A percentile compares a stretch with the other conserved stretches of the same genome.
Evolutionary conservation across 2,113 vertebrate genomes (phyloP).

Genomic region (Odocoileus hemionus): DNA sequence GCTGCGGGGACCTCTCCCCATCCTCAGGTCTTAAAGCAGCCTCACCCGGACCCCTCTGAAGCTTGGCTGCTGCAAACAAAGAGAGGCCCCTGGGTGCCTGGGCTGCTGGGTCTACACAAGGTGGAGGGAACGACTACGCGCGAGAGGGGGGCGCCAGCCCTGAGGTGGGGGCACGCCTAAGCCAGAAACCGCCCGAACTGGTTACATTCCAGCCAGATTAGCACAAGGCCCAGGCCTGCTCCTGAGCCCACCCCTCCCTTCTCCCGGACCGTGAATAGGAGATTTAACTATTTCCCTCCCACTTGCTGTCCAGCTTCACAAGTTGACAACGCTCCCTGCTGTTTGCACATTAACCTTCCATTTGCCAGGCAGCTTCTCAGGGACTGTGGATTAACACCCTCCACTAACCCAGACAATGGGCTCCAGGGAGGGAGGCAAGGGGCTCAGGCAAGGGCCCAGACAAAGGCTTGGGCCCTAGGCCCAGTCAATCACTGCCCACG

Average conservation of each 20-base stretch:
- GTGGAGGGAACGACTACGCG: neutral
- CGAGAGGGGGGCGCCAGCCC: slow-evolving; percentile 13
- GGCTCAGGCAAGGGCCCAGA: slow-evolving; percentile 53
- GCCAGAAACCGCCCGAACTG: slow-evolving; percentile 77
- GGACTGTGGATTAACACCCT: slow-evolving; percentile 70
- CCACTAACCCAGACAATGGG: slow-evolving; percentile 52
- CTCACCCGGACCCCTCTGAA: neutral
- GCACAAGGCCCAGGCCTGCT: slow-evolving; percentile 75
- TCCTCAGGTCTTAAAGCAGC: neutral
- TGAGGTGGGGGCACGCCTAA: slow-evolving; percentile 29
- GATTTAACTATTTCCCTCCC: slow-evolving; percentile 79
- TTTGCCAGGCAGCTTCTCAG: slow-evolving; percentile 69
- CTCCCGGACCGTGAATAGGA: slow-evolving; percentile 63
- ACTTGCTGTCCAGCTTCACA: slow-evolving; percentile 53
- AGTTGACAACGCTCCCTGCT: slow-evolving; percentile 67
- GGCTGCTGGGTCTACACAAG: neutral
- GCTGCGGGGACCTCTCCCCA: neutral
- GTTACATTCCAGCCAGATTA: slow-evolving; percentile 86
- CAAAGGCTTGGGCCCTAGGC: slow-evolving; percentile 50
- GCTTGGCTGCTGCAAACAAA: neutral
- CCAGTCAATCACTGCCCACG: slow-evolving; percentile 9
- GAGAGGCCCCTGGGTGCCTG: neutral
- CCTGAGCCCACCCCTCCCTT: slow-evolving; percentile 58
- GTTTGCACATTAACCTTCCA: slow-evolving; percentile 74
- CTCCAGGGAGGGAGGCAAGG: neutral